A percentile compares a stretch with the other conserved stretches of the same genome.
Evolutionary conservation across 1,140 invertebrate species (phyloP).

Genomic region (Araneus ventricosus): DNA sequence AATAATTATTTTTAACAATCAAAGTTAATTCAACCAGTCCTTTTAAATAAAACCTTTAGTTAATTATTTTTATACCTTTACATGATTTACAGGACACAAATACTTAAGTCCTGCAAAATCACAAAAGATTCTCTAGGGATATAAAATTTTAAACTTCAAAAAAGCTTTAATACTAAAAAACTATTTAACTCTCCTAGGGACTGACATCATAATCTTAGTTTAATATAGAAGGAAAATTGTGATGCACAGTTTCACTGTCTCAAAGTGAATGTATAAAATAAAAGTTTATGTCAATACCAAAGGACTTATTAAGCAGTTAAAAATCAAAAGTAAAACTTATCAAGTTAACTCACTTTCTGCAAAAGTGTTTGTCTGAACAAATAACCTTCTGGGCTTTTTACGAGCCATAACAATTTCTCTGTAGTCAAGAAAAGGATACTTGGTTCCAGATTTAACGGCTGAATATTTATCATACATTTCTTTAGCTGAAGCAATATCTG

Average conservation of each 20-base stretch:
- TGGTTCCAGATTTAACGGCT: conserved; percentile 85
- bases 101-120: no score
- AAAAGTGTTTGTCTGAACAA: conserved; percentile 89
- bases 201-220: not conserved
- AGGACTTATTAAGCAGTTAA: not conserved
- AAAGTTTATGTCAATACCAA: not conserved
- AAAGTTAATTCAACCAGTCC: no score
- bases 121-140: no score
- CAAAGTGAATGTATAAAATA: not conserved
- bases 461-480: conserved; percentile 91
- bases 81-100: no score
- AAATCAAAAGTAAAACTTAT: not conserved
- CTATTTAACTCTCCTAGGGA: not conserved
- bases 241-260: not conserved
- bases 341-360: conserved; percentile 81
- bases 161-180: not conserved
- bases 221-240: not conserved
- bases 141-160: no score
- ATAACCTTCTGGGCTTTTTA: conserved; percentile 94
- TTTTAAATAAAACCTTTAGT: no score
- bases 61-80: no score
- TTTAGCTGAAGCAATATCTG: conserved; percentile 86
- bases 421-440: conserved; percentile 88
- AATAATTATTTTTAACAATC: no score
- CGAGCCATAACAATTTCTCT: conserved; percentile 92